These are phyloP conservation scores for Sphenodon punctatus DNA, from an alignment of 2,797 vertebrate species.

Conservation along the genomic window DNA sequence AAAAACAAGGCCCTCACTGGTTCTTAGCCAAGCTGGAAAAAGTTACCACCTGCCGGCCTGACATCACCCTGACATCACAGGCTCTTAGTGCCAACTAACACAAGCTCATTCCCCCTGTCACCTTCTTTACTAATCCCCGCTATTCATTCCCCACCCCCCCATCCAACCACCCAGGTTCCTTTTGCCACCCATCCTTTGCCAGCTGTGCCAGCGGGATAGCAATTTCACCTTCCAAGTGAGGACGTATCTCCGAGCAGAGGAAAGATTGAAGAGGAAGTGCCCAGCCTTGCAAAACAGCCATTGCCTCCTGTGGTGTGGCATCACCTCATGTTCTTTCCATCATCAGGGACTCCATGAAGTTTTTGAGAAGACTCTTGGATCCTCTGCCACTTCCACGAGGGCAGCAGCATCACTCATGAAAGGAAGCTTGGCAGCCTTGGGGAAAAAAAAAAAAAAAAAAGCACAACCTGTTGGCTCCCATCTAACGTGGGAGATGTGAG, in stretches of 20 bases:
- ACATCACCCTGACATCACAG: slow-evolving; percentile 61
- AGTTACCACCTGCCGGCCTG: slow-evolving; percentile 15
- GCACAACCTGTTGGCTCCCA: too few relatives aligned
- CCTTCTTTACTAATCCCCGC: background rate
- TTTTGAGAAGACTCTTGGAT: background rate
- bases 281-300: rapidly evolving
- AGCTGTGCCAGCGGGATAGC: rapidly evolving
- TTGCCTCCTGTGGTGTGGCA: background rate
- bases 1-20: slow-evolving; percentile 34
- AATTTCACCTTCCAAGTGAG: background rate
- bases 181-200: background rate
- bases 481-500: too few relatives aligned
- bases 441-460: too few relatives aligned
- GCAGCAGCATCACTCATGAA: background rate
- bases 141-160: background rate
- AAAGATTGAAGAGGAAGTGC: background rate
- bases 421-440: slow-evolving; percentile 1
- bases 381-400: background rate
- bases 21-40: slow-evolving; percentile 48
- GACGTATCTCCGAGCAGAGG: background rate
- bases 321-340: background rate
- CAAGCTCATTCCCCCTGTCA: background rate
- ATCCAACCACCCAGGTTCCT: background rate
- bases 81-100: slow-evolving; percentile 36
- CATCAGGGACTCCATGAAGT: background rate